Base-by-base conservation (phyloP, 2,797 vertebrate genomes). In the Aldrovandia affinis region DNA sequence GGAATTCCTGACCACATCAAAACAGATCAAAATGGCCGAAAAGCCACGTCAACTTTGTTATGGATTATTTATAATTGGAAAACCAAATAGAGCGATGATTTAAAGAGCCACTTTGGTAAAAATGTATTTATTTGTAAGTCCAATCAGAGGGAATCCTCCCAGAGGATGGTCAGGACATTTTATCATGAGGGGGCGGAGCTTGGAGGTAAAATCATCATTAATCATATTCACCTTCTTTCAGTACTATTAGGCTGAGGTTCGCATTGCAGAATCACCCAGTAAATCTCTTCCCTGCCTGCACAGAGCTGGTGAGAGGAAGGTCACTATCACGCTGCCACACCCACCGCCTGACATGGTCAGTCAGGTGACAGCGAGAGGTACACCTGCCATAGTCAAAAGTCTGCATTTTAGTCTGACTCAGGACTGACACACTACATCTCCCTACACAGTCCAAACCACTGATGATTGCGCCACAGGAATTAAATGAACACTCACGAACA, bases 1-100 rank as follows among this genome's bases (percentile, higher is more conserved):
- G 8, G 59, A 30, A 54, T 68, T 68, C 20, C 78, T 42, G 28
- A 36, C 77, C 83, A 70, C 73, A 84, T 84, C 59, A 80, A 42
- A 59, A 70, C 14, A 36, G 33, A 28, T 70, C 30, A 20, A 20
- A 3, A 30, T 39, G 33, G 77, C 44, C 25, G 33, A 8, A 22
- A 63, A 79, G 61, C 44, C 75, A 52, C 63, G 75, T 42, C 42
- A 79, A 79, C 42, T 61, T 57, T 63, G 30, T 81, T 25, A 25
- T 15, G 18, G 39, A 81, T n/a, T 59, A 65, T 65, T 65, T 81
- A 28, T 25, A 30, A 47, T 42, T 36, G 3, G 36, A 79, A 63
- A 65, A 79, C 57, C 15, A 57, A 59, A 65, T 28, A 15, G 30
- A n/a, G 39, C 42, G 59, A 81, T 47, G 59, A 68, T 50, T 42